Conservation (phyloP, 2,797 vertebrate genomes). For the Spea hammondii region DNA sequence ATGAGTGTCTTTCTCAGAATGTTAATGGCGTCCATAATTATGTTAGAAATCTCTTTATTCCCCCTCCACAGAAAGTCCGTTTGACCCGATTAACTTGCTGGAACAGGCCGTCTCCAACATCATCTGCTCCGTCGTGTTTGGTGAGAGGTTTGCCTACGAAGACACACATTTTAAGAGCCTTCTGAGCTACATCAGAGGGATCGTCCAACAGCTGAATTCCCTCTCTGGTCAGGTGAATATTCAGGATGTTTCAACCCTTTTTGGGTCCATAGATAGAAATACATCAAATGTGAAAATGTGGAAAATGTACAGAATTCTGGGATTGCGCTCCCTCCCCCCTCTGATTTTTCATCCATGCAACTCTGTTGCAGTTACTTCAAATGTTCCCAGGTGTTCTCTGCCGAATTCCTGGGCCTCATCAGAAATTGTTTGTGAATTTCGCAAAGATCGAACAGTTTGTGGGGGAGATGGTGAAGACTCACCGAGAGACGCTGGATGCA, state of each 20-base stretch:
- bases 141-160: constrained; percentile 9
- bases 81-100: constrained; percentile 17
- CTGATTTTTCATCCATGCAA: too few species aligned
- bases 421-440: not conserved
- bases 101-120: constrained; percentile 26
- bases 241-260: too few species aligned
- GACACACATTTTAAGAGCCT: not conserved
- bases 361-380: constrained; percentile 19
- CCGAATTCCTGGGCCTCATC: constrained; percentile 30
- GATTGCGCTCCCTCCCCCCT: too few species aligned
- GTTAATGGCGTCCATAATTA: too few species aligned
- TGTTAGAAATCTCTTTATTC: too few species aligned
- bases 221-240: not conserved
- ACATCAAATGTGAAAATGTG: too few species aligned
- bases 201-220: not conserved
- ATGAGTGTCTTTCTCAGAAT: too few species aligned
- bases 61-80: not conserved
- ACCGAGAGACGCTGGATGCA: constrained; percentile 21
- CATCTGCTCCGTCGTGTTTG: constrained; percentile 40
- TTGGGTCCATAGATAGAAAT: too few species aligned
- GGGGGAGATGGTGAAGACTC: not conserved
- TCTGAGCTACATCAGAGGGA: not conserved
- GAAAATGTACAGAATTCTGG: too few species aligned
- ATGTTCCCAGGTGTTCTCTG: constrained; percentile 18
- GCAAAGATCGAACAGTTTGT: constrained; percentile 1